Evolutionary conservation across 2,113 vertebrate species (phyloP), one percentile per base, ranked within the genome.

Genomic region (Nyctereutes procyonoides): DNA sequence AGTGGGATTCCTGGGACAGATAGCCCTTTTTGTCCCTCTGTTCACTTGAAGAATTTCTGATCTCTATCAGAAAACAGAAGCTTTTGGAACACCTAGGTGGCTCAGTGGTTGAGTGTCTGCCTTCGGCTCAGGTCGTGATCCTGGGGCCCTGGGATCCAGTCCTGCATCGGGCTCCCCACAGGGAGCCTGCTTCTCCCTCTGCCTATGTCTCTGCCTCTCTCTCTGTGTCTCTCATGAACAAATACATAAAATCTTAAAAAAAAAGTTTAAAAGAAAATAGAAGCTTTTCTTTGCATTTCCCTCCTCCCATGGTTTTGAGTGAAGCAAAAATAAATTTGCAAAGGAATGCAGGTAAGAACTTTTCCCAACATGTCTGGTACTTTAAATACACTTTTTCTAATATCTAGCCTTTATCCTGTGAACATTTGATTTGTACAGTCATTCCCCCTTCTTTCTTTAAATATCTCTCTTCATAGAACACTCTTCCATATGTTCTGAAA

Each of bases 21-120:
- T 80, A 96, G 26, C 13, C 17, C 56, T 65, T 86, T 92, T 90
- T 79, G 74, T 79, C 35, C 48, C 83, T 94, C 10, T 35, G 28
- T 94, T 74, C 95, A 38, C 87, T 89, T 95, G 55, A 95, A 86
- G 32, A 94, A 65, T 86, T 96, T 96, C 62, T 88, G 19, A 86
- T 74, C 65, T 90, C 11, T 93, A 93, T 94, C 28, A n/a, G 65
- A 86, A 96, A 95, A 94, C 73, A 38, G 53, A 32, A 93, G 26
- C 4, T 53, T 92, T 90, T 86, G 43, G 43, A 43, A 43, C 43
- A 43, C 6, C 43, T 43, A 43, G 43, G 43, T 43, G 43, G 43
- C 7, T 43, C 43, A 43, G 43, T 43, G 43, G 43, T 43, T 43
- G 43, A 43, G 43, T 43, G 43, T 43, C 43, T 43, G 43, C 43